Conservation (phyloP, 2,113 vertebrate genomes). For the Herpetotheres cachinnans region DNA sequence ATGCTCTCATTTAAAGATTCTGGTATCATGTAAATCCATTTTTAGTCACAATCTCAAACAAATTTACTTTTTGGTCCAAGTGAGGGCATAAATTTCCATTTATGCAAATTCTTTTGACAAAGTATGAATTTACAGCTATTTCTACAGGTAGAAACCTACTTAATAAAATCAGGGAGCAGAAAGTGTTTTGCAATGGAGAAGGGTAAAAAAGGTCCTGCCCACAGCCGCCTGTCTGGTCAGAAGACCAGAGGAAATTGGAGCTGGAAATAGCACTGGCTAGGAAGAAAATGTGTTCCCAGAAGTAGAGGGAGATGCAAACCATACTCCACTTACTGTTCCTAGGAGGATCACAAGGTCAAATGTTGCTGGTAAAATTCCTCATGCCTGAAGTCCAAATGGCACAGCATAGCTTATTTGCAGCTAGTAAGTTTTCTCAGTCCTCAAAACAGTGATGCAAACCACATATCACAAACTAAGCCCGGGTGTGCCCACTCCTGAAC, state of each 20-base stretch:
- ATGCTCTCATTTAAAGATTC: background rate
- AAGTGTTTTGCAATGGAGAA: background rate
- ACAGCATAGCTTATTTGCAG: background rate
- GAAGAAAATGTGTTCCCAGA: background rate
- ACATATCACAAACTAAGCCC: rapidly evolving
- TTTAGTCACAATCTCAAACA: constrained; percentile 9
- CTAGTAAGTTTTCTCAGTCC: background rate
- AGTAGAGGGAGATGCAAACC: background rate
- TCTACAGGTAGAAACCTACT: background rate
- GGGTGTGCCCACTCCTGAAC: background rate
- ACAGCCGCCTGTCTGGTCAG: background rate
- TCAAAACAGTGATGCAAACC: background rate
- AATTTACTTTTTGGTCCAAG: background rate
- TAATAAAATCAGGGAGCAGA: background rate
- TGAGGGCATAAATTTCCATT: background rate
- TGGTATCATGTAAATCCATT: background rate
- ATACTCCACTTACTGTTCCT: background rate
- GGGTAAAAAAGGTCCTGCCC: background rate
- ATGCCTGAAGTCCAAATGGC: background rate
- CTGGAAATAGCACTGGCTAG: background rate
- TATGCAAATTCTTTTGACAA: background rate
- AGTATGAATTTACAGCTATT: background rate
- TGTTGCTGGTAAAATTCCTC: background rate
- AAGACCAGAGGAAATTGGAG: background rate
- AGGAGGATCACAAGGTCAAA: background rate